Conservation (phyloP, 2,113 vertebrate genomes). For the Pristiophorus japonicus region DNA sequence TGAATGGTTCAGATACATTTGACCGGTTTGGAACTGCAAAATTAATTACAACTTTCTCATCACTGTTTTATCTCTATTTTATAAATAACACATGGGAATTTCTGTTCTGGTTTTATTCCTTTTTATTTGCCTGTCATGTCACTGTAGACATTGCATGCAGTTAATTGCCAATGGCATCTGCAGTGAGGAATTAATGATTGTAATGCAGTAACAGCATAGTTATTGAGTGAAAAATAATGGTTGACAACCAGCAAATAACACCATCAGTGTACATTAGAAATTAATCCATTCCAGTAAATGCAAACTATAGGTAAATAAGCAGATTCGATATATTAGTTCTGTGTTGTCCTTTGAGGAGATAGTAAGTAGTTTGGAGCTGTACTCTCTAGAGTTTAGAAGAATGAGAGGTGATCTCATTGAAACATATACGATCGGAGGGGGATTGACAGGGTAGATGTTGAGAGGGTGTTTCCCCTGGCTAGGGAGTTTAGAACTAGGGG, state of each 20-base stretch:
- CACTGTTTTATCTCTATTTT: background rate
- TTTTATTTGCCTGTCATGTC: background rate
- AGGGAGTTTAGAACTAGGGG: too few species aligned
- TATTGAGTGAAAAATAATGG: background rate
- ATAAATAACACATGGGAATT: background rate
- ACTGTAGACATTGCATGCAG: background rate
- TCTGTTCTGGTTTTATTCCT: background rate
- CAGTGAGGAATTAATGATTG: conserved; percentile 29
- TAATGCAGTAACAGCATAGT: background rate
- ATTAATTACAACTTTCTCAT: background rate
- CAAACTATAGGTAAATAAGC: background rate
- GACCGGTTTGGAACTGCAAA: background rate
- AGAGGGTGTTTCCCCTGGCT: too few species aligned
- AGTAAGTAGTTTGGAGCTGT: too few species aligned
- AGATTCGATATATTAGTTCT: background rate
- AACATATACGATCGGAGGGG: too few species aligned
- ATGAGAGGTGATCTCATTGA: too few species aligned
- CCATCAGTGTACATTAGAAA: background rate
- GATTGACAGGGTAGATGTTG: too few species aligned
- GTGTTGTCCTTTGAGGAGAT: too few species aligned
- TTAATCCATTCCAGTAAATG: background rate
- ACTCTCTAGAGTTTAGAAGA: too few species aligned
- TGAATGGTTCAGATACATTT: background rate
- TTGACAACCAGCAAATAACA: conserved; percentile 17
- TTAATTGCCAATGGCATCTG: background rate